Evolutionary conservation across 2,888 invertebrate species (phyloP).

Genomic region (Flexamia atlantica): DNA sequence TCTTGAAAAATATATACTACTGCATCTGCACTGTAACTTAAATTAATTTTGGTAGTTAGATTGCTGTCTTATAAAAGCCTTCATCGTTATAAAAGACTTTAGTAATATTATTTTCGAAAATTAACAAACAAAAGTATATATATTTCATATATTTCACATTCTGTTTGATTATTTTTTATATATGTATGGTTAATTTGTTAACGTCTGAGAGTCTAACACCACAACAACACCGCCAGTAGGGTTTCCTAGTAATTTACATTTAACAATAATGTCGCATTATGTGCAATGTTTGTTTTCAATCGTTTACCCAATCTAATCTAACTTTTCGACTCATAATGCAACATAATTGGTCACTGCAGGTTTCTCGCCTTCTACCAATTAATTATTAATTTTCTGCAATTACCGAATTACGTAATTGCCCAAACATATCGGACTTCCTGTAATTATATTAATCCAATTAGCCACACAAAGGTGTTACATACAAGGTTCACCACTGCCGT

Average conservation of each 20-base stretch:
- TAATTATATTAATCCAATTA: constrained; percentile 40
- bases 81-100: no score
- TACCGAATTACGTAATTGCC: constrained; percentile 43
- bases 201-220: no score
- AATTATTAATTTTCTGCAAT: constrained; percentile 41
- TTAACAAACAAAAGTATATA: no score
- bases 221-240: no score
- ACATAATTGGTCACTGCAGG: constrained; percentile 37
- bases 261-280: neutral
- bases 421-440: constrained; percentile 40
- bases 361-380: constrained; percentile 37
- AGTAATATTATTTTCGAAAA: no score
- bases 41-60: no score
- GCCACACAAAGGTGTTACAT: constrained; percentile 29
- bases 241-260: neutral
- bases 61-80: no score
- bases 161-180: no score
- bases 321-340: constrained; percentile 33
- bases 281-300: neutral
- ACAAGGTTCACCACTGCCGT: constrained; percentile 19
- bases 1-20: no score
- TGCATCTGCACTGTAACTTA: no score
- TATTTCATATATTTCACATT: no score
- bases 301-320: constrained; percentile 25
- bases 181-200: no score